Percentiles rank a stretch among this genome's conserved stretches.
Conservation (phyloP, 1,140 invertebrate genomes). For the Dryas iulia region DNA sequence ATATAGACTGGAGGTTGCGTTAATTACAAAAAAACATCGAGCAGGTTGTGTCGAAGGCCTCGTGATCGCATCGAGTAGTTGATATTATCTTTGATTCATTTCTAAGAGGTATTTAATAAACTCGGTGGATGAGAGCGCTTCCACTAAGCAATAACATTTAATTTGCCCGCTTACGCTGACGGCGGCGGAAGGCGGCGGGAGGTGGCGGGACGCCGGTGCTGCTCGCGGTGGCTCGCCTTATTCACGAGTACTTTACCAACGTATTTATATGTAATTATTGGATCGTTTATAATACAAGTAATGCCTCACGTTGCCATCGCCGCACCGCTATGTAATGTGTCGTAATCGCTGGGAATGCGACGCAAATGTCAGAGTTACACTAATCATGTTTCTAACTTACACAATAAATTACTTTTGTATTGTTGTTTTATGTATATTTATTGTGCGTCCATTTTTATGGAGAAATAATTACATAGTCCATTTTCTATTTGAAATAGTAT, state of each 20-base stretch:
- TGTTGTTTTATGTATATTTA: background rate
- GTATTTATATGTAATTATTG: background rate
- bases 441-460: background rate
- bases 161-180: background rate
- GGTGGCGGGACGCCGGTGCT: too few species aligned
- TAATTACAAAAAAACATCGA: background rate
- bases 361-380: background rate
- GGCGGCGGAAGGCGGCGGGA: background rate
- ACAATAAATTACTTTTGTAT: background rate
- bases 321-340: too few species aligned
- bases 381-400: background rate
- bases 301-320: background rate
- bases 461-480: background rate
- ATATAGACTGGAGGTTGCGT: background rate
- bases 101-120: background rate
- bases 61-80: background rate
- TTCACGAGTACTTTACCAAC: background rate
- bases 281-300: background rate
- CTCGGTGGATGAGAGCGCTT: background rate
- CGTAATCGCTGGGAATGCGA: background rate
- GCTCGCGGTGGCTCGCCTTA: background rate
- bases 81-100: background rate
- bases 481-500: too few species aligned
- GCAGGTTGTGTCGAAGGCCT: background rate
- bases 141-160: constrained; percentile 1